Evolutionary conservation across 2,888 invertebrate genomes (phyloP).

Genomic region (Portevinia maculata): DNA sequence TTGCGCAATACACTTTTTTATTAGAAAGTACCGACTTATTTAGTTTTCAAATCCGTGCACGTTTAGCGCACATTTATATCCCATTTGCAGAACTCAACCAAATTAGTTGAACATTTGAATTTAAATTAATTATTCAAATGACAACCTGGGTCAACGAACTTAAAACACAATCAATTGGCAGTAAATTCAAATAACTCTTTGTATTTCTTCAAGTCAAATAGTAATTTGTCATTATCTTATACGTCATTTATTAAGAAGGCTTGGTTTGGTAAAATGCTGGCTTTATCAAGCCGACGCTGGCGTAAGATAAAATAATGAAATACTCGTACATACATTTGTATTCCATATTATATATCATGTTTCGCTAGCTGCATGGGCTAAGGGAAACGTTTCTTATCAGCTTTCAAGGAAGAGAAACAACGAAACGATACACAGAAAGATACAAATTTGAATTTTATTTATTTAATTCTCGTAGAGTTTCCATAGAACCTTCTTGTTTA

Average conservation of each 20-base stretch:
- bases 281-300: conserved; percentile 3
- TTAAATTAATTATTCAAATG: not conserved
- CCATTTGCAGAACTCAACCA: conserved; percentile 8
- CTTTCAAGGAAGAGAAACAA: conserved; percentile 32
- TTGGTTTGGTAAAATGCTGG: conserved; percentile 4
- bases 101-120: conserved; percentile 2
- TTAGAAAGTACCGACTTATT: not conserved
- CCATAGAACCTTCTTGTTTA: not conserved
- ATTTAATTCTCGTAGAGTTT: conserved; percentile 7
- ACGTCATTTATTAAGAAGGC: conserved; percentile 16
- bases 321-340: conserved; percentile 4
- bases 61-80: conserved; percentile 9
- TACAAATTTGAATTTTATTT: not conserved
- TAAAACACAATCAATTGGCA: not conserved
- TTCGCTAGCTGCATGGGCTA: conserved; percentile 1
- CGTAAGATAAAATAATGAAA: conserved; percentile 26
- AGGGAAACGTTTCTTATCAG: conserved; percentile 29
- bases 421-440: conserved; percentile 3
- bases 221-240: not conserved
- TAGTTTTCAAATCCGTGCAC: not conserved
- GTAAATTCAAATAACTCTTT: not conserved
- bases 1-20: conserved; percentile 7
- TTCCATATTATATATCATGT: conserved; percentile 33
- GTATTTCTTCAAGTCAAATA: conserved; percentile 1
- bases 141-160: conserved; percentile 4